These are phyloP conservation scores for Mythimna impura DNA, from an alignment of 2,888 invertebrate species.

Conservation along the genomic window DNA sequence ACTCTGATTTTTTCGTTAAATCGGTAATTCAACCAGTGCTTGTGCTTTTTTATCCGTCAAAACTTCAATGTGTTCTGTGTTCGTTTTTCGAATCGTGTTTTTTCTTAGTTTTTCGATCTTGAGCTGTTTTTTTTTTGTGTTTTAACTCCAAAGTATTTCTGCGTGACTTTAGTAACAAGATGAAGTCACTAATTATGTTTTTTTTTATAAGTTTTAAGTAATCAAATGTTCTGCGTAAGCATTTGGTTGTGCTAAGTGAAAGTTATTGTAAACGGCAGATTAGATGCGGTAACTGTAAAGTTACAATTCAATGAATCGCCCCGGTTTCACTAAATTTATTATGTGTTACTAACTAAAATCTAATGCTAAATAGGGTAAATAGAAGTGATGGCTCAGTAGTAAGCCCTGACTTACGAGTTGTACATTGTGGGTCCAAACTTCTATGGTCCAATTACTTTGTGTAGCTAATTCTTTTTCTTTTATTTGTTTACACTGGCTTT, in stretches of 20 bases:
- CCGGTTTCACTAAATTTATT: slow-evolving; percentile 14
- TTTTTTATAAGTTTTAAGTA: slow-evolving; percentile 1
- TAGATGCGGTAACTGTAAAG: slow-evolving; percentile 48
- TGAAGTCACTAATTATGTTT: not conserved
- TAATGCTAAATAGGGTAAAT: slow-evolving; percentile 9
- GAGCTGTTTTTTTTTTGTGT: slow-evolving; percentile 13
- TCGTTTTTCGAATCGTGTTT: slow-evolving; percentile 52
- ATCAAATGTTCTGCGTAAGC: slow-evolving; percentile 13
- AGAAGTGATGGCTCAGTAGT: too few relatives aligned
- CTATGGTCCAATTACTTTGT: too few relatives aligned
- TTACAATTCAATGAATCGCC: slow-evolving; percentile 4
- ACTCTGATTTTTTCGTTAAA: slow-evolving; percentile 58
- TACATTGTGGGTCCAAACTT: too few relatives aligned
- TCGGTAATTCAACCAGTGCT: slow-evolving; percentile 34
- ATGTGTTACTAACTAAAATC: slow-evolving; percentile 17
- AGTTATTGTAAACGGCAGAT: slow-evolving; percentile 30
- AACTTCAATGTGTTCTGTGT: slow-evolving; percentile 43
- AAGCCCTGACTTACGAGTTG: too few relatives aligned
- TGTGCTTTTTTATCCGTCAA: not conserved
- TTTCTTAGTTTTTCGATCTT: slow-evolving; percentile 1
- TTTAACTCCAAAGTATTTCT: slow-evolving; percentile 6
- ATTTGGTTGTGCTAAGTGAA: slow-evolving; percentile 29
- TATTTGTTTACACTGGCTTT: too few relatives aligned
- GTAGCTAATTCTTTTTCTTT: too few relatives aligned
- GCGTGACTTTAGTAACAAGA: slow-evolving; percentile 2